A percentile compares a stretch with the other conserved stretches of the same genome.
Conservation (phyloP, 2,888 invertebrate species). For the Parascotia fuliginaria region DNA sequence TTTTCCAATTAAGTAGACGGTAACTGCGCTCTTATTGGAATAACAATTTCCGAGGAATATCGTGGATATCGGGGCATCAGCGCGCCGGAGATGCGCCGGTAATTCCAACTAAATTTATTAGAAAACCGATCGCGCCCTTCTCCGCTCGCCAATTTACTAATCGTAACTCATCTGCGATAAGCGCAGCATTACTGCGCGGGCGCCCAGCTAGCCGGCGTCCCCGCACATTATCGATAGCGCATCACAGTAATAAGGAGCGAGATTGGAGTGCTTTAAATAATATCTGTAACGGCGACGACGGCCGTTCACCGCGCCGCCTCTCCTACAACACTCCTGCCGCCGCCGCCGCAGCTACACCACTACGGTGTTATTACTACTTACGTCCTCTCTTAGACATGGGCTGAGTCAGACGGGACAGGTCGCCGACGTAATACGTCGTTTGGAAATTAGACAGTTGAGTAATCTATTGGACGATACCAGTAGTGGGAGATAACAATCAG, state of each 20-base stretch:
- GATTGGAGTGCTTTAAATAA: constrained; percentile 60
- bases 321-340: not conserved
- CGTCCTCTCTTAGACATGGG: no score
- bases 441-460: no score
- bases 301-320: constrained; percentile 42
- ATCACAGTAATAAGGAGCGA: constrained; percentile 58
- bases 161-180: constrained; percentile 79
- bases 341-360: not conserved
- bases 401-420: no score
- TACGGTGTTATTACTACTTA: not conserved
- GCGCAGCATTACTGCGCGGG: constrained; percentile 31
- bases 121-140: constrained; percentile 69
- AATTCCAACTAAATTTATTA: constrained; percentile 72
- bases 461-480: no score
- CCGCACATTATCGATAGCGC: constrained; percentile 45
- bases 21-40: constrained; percentile 40
- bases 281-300: constrained; percentile 47
- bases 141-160: constrained; percentile 77
- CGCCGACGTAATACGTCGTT: no score
- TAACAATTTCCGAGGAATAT: constrained; percentile 46
- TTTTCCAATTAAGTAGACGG: constrained; percentile 48
- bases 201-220: constrained; percentile 14
- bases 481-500: no score
- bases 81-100: constrained; percentile 46
- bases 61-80: constrained; percentile 8